Conservation (phyloP, 2,113 vertebrate genomes). For the Lampris megalopsis region DNA sequence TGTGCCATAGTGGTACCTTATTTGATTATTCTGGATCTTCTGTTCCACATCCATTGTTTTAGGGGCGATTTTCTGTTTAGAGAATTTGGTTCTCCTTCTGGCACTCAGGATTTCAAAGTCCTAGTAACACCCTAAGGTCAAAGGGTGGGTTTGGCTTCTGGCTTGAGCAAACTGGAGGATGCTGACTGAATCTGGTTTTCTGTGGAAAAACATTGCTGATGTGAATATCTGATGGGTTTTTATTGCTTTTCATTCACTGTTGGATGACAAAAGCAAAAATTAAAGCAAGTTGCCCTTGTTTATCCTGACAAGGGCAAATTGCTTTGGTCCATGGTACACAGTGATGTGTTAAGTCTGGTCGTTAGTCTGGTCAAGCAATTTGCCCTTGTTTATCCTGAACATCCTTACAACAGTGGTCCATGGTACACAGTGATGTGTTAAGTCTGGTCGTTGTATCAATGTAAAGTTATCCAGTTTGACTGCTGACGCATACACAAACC, state of each 20-base stretch:
- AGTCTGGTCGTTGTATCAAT: slow-evolving; percentile 7
- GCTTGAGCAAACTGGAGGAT: background rate
- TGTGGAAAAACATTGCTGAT: background rate
- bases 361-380: background rate
- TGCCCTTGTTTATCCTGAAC: slow-evolving; percentile 5
- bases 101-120: background rate
- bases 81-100: background rate
- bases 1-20: background rate
- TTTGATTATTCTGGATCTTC: background rate
- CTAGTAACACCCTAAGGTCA: background rate
- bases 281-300: slow-evolving; percentile 8
- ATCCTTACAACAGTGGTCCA: background rate
- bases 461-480: background rate
- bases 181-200: background rate
- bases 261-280: background rate
- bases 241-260: background rate
- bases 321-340: background rate
- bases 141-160: background rate
- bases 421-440: slow-evolving; percentile 1
- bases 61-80: background rate
- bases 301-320: too few relatives aligned
- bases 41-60: slow-evolving; percentile 4
- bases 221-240: background rate
- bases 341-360: slow-evolving; percentile 11
- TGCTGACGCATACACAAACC: background rate